Conservation (phyloP, 2,113 vertebrate genomes). For the Setophaga kirtlandii region DNA sequence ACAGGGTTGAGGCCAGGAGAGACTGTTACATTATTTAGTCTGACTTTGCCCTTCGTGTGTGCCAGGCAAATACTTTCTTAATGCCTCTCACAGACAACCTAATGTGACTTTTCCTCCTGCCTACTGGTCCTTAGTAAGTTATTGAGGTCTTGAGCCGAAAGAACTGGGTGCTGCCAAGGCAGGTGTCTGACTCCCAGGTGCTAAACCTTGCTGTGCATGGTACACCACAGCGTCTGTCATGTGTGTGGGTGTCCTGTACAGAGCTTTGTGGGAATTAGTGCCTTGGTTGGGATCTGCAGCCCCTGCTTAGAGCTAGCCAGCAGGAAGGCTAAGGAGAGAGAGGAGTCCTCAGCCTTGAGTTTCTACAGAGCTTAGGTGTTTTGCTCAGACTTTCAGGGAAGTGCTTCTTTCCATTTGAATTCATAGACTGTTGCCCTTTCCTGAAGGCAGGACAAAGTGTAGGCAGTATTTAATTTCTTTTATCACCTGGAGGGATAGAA, state of each 20-base stretch:
- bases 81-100: neutral
- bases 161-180: neutral
- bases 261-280: neutral
- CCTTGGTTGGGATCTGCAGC: neutral
- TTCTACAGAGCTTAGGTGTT: neutral
- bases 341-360: neutral
- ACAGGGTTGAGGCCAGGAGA: neutral
- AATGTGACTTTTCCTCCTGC: neutral
- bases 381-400: neutral
- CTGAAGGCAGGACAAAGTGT: neutral
- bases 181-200: neutral
- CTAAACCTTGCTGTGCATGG: neutral
- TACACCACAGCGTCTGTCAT: neutral
- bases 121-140: neutral
- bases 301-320: neutral
- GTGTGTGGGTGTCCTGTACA: accelerated
- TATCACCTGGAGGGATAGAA: neutral
- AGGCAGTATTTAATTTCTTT: neutral
- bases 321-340: neutral
- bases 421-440: neutral
- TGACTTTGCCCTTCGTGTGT: neutral
- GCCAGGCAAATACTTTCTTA: neutral
- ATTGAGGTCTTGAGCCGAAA: neutral
- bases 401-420: neutral
- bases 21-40: neutral